phyloP scores from a whole-genome alignment of 1,140 invertebrate genomes.

The Ephestia elutella region DNA sequence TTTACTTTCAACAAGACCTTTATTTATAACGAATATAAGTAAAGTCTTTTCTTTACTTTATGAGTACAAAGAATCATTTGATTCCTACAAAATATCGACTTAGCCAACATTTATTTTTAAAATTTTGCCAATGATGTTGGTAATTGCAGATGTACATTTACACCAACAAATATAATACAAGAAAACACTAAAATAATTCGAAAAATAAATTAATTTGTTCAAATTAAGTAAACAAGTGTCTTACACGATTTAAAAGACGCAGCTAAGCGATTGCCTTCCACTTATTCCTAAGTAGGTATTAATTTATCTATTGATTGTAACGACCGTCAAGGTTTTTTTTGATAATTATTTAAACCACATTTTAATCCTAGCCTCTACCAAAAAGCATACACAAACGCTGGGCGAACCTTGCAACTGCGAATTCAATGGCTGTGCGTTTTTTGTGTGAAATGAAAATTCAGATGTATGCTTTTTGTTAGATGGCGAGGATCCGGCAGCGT shows the following conservation, averaged over 20 bases:
- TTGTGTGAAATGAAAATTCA: slow-evolving; percentile 33
- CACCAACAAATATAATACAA: too few species aligned
- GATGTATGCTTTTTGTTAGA: slow-evolving; percentile 58
- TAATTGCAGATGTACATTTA: too few species aligned
- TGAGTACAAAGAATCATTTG: too few species aligned
- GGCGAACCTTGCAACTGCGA: slow-evolving; percentile 53
- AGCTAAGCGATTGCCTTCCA: slow-evolving; percentile 1
- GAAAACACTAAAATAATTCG: too few species aligned
- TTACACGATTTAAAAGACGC: not conserved
- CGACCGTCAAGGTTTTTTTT: not conserved
- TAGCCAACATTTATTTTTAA: too few species aligned
- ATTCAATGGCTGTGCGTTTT: slow-evolving; percentile 51
- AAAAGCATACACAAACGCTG: slow-evolving; percentile 51
- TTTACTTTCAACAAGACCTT: too few species aligned
- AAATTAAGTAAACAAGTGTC: too few species aligned
- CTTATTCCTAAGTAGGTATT: not conserved
- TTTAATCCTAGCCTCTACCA: slow-evolving; percentile 34
- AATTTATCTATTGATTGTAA: not conserved
- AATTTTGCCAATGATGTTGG: too few species aligned
- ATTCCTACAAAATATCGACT: too few species aligned
- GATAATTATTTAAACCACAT: slow-evolving; percentile 16
- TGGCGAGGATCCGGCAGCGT: slow-evolving; percentile 23
- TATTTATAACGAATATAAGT: too few species aligned
- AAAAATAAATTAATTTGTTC: too few species aligned
- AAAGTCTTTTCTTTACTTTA: too few species aligned